A percentile compares a stretch with the other conserved stretches of the same genome.
Conservation (phyloP, 2,888 invertebrate species). For the Ornithoptera priamus region DNA sequence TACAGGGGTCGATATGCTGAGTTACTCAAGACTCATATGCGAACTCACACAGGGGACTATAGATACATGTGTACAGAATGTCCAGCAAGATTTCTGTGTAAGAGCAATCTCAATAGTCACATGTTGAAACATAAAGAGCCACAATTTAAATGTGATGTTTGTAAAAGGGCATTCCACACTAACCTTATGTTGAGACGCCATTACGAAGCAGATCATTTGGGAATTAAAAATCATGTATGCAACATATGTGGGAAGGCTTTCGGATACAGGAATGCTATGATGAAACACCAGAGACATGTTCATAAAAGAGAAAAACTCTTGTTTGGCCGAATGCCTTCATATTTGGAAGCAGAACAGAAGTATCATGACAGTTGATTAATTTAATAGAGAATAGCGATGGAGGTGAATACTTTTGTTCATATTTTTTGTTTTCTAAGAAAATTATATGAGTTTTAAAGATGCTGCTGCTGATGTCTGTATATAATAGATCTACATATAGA, state of each 20-base stretch:
- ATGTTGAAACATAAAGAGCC: conserved; percentile 49
- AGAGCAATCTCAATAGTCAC: conserved; percentile 52
- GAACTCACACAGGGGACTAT: conserved; percentile 47
- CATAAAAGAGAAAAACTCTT: conserved; percentile 51
- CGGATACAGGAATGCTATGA: conserved; percentile 54
- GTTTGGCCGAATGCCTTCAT: conserved; percentile 41
- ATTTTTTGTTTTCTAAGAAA: too few species aligned
- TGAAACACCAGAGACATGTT: conserved; percentile 53
- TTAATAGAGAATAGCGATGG: background rate
- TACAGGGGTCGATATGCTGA: conserved; percentile 44
- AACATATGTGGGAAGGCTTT: conserved; percentile 54
- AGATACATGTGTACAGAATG: conserved; percentile 54
- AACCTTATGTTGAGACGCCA: conserved; percentile 46
- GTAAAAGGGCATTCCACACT: conserved; percentile 50
- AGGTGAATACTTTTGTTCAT: too few species aligned
- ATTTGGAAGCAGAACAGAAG: conserved; percentile 36
- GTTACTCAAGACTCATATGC: conserved; percentile 46
- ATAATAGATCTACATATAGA: too few species aligned
- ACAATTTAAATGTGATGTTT: conserved; percentile 49
- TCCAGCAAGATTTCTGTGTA: conserved; percentile 48
- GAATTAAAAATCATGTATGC: conserved; percentile 53
- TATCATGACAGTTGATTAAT: conserved; percentile 22
- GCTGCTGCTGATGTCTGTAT: too few species aligned
- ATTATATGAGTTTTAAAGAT: too few species aligned
- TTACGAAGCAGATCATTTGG: conserved; percentile 52